phyloP scores from a whole-genome alignment of 2,888 invertebrate genomes.

The Xestia ashworthii region DNA sequence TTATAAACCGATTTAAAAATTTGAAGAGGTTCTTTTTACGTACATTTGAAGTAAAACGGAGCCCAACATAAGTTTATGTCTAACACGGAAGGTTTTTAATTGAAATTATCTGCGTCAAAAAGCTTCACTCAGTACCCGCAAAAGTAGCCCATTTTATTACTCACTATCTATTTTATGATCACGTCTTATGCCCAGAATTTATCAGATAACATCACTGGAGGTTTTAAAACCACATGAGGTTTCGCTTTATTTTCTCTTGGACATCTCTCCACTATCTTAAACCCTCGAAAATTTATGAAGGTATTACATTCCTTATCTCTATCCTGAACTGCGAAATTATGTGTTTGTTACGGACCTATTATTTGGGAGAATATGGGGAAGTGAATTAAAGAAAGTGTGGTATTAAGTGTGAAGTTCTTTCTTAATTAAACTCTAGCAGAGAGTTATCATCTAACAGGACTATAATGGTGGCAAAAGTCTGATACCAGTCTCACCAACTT shows the following conservation, averaged over 20 bases:
- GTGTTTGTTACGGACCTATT: constrained; percentile 53
- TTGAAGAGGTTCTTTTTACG: not conserved
- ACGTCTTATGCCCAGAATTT: constrained; percentile 40
- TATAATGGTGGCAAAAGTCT: not conserved
- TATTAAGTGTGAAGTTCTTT: constrained; percentile 15
- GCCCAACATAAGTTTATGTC: not conserved
- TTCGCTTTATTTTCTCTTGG: constrained; percentile 68
- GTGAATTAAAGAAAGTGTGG: constrained; percentile 12
- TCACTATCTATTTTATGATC: constrained; percentile 55
- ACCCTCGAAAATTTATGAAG: constrained; percentile 70
- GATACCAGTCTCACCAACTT: no score
- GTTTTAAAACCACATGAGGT: constrained; percentile 69
- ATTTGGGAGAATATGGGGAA: constrained; percentile 29
- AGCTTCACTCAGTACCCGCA: constrained; percentile 9
- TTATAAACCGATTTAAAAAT: not conserved
- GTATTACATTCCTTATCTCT: constrained; percentile 68
- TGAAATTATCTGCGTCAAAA: constrained; percentile 12
- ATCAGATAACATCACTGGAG: constrained; percentile 57
- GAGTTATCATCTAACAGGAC: not conserved
- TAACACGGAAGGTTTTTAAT: not conserved
- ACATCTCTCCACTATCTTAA: constrained; percentile 68
- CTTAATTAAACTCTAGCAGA: constrained; percentile 25
- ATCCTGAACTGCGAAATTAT: constrained; percentile 53
- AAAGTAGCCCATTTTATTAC: constrained; percentile 49
- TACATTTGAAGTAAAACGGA: not conserved